Conservation (phyloP, 2,113 vertebrate genomes). For the Oreocharis arfaki region DNA sequence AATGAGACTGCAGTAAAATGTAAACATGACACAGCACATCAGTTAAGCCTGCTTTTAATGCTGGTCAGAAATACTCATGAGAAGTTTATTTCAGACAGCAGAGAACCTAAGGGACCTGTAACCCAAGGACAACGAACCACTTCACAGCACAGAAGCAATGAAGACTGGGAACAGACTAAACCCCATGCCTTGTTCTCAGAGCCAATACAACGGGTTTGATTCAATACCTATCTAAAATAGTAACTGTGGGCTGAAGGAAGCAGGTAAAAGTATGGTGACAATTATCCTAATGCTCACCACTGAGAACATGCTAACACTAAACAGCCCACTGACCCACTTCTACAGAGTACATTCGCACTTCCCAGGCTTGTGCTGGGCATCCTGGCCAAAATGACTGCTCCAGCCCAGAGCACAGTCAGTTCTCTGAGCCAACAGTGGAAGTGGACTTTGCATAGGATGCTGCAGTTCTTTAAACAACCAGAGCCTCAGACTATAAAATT, state of each 20-base stretch:
- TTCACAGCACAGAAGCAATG: not conserved
- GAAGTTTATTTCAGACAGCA: not conserved
- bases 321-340: too few relatives aligned
- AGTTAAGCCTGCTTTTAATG: not conserved
- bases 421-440: not conserved
- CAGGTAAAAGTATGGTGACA: not conserved
- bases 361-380: not conserved
- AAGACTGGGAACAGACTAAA: not conserved
- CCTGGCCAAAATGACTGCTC: fast-evolving
- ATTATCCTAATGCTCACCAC: not conserved
- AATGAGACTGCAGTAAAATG: not conserved
- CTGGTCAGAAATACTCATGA: not conserved
- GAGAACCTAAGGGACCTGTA: not conserved
- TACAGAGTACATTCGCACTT: not conserved
- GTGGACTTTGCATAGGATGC: not conserved
- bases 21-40: not conserved
- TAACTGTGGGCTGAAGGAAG: not conserved
- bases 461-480: not conserved
- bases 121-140: not conserved
- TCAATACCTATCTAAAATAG: not conserved
- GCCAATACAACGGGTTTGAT: fast-evolving
- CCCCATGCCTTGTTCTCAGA: not conserved
- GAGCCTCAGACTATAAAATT: not conserved
- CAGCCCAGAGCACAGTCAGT: fast-evolving
- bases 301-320: not conserved